These are phyloP conservation scores for Andricus quercusramuli DNA, from an alignment of 2,888 invertebrate genomes.

Conservation along the genomic window DNA sequence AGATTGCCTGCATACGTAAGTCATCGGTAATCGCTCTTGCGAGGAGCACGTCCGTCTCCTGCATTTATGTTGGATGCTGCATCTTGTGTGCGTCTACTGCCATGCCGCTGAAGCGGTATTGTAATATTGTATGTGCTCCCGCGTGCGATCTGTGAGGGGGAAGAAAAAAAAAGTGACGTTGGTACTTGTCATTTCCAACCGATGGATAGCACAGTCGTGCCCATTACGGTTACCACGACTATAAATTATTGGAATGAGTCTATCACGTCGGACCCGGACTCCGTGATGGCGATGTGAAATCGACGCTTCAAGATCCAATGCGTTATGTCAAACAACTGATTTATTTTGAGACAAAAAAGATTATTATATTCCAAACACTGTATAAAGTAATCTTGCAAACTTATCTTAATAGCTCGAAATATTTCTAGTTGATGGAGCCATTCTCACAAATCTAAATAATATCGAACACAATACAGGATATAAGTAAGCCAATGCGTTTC, in stretches of 20 bases:
- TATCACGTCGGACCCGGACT: conserved; percentile 43
- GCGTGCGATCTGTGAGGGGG: conserved; percentile 9
- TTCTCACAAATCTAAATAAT: too few relatives aligned
- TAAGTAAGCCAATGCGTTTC: not conserved
- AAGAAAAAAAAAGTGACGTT: conserved; percentile 48
- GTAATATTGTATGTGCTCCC: not conserved
- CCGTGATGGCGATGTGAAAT: not conserved
- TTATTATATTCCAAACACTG: too few relatives aligned
- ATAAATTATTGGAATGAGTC: conserved; percentile 45
- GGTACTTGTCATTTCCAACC: conserved; percentile 53
- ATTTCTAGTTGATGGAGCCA: too few relatives aligned
- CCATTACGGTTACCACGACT: conserved; percentile 34
- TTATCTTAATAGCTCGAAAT: too few relatives aligned
- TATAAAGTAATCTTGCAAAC: too few relatives aligned
- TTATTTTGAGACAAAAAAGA: not conserved
- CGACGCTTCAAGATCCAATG: not conserved
- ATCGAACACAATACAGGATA: too few relatives aligned
- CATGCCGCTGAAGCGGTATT: conserved; percentile 40
- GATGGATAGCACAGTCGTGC: conserved; percentile 40
- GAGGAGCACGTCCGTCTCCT: conserved; percentile 50
- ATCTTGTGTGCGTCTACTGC: conserved; percentile 43
- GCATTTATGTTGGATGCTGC: conserved; percentile 38
- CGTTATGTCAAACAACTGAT: conserved; percentile 9
- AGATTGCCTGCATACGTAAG: conserved; percentile 73
- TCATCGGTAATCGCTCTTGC: conserved; percentile 69